Percentiles rank a stretch among this genome's conserved stretches.
Conservation (phyloP, 2,888 invertebrate genomes). For the Hydroisotoma schaefferi region DNA sequence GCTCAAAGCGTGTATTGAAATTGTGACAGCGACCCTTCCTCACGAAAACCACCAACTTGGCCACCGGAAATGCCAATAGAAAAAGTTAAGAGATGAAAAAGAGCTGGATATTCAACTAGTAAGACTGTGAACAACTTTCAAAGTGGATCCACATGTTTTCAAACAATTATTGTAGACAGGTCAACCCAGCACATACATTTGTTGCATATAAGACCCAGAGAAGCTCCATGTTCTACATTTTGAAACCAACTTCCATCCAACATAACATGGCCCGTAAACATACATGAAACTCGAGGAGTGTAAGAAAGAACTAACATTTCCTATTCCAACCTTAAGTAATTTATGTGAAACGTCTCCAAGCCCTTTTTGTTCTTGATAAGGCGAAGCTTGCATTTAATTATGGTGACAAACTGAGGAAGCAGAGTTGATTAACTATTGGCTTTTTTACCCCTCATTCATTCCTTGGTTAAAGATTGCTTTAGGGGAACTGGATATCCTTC, state of each 20-base stretch:
- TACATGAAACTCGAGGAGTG: neutral
- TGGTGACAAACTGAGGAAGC: conserved; percentile 12
- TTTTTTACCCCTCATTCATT: neutral
- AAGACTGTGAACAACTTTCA: conserved; percentile 32
- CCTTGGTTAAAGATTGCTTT: neutral
- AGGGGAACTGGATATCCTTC: too few relatives aligned
- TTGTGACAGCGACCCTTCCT: too few relatives aligned
- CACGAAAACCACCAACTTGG: conserved; percentile 21
- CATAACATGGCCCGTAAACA: too few relatives aligned
- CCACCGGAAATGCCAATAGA: conserved; percentile 12
- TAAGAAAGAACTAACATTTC: neutral
- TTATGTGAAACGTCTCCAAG: conserved; percentile 1
- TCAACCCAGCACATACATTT: too few relatives aligned
- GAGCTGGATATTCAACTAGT: neutral
- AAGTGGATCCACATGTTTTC: conserved; percentile 38
- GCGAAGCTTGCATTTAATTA: conserved; percentile 16
- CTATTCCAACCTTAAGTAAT: neutral
- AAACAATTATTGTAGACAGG: too few relatives aligned
- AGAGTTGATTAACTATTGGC: conserved; percentile 1
- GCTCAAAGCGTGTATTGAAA: too few relatives aligned
- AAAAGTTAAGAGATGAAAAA: conserved; percentile 11
- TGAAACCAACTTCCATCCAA: too few relatives aligned
- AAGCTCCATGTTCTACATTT: too few relatives aligned
- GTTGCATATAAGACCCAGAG: too few relatives aligned
- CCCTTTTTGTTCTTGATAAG: neutral